Evolutionary conservation across 2,888 invertebrate genomes (phyloP), one percentile per base, ranked within the genome.

Genomic region (Euzetes globulus): DNA sequence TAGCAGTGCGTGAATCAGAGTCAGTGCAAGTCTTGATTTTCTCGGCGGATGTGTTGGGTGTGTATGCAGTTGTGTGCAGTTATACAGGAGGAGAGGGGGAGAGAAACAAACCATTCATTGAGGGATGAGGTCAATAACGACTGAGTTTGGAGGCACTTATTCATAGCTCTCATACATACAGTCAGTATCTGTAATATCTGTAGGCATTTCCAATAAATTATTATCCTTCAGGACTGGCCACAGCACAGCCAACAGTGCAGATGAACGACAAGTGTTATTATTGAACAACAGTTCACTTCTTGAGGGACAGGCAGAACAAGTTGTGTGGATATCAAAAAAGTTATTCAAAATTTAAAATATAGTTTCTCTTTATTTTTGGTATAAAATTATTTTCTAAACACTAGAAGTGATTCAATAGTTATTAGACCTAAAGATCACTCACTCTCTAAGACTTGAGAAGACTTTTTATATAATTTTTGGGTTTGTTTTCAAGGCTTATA

Each of bases 1-100:
- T 60, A 60, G 60, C 29, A 60, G 60, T 47, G 70, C 70, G 47
- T 41, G 70, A 70, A 41, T 47, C 70, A 70, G n/a, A n/a, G n/a
- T n/a, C n/a, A n/a, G n/a, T n/a, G n/a, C n/a, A n/a, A 41, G 33
- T 22, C 37, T 41, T 47, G 47, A 11, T 52, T 52, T 19, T 41
- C 7, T 41, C 45, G 70, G 70, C 41, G 45, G 70, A 47, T 41
- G 47, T 70, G 27, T 70, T 52, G 6, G 41, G 68, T 70, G 70
- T 33, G 70, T 52, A 52, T 52, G 52, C 7, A 52, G 19, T 52
- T 52, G 52, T n/a, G n/a, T n/a, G n/a, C n/a, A n/a, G n/a, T n/a
- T n/a, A n/a, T n/a, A n/a, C n/a, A n/a, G n/a, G n/a, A n/a, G n/a
- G 52, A 52, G 6, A 47, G 47, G n/a, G 47, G n/a, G 52, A 22